Evolutionary conservation across 1,140 invertebrate genomes (phyloP).

Genomic region (Druon quercuslanigerum): DNA sequence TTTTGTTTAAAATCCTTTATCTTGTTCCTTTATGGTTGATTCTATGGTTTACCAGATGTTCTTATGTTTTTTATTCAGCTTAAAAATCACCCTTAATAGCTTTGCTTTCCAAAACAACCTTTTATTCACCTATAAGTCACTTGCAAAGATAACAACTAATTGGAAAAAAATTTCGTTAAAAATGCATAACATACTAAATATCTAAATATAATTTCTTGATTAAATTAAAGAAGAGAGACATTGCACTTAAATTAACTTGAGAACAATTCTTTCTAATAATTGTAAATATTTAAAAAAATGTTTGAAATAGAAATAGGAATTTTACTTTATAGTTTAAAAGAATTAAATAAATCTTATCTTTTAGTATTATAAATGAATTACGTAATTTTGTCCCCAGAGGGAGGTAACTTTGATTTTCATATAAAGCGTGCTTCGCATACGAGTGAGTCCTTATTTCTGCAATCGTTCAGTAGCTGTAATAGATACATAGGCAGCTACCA

Average conservation of each 20-base stretch:
- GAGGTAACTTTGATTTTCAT: conserved; percentile 26
- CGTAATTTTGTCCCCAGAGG: conserved; percentile 1
- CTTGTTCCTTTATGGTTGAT: neutral
- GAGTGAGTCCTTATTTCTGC: neutral
- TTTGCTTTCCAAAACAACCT: neutral
- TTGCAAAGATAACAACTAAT: neutral
- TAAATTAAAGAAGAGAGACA: too few species aligned
- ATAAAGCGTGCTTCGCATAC: conserved; percentile 12
- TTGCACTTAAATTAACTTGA: too few species aligned
- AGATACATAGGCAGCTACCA: neutral
- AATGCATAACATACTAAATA: too few species aligned
- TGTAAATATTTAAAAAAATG: too few species aligned
- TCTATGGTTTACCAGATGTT: neutral
- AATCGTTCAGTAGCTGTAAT: conserved; percentile 12
- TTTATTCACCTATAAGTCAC: neutral
- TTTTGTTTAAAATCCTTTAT: conserved; percentile 6
- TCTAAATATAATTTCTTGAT: too few species aligned
- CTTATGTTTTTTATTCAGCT: neutral
- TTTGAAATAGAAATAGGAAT: too few species aligned
- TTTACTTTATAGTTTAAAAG: too few species aligned
- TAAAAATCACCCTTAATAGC: neutral
- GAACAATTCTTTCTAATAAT: too few species aligned
- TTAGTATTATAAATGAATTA: neutral
- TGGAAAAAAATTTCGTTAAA: neutral
- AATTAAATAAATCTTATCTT: neutral